Evolutionary conservation across 2,113 vertebrate species (phyloP).

Genomic region (Thymallus thymallus): DNA sequence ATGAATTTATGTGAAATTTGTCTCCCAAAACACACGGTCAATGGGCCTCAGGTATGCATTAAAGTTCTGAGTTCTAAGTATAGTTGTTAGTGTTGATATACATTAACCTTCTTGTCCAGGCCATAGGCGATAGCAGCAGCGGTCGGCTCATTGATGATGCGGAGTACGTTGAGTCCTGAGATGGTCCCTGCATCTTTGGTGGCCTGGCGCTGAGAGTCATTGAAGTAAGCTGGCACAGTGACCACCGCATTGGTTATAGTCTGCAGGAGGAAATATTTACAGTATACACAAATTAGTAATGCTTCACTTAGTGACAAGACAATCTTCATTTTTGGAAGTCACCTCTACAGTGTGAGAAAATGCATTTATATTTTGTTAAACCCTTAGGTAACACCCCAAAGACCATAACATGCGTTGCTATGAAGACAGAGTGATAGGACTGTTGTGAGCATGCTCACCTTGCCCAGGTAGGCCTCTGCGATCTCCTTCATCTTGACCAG

Average conservation of each 20-base stretch:
- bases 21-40: too few species aligned
- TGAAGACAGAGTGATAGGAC: not conserved
- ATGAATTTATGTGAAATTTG: too few species aligned
- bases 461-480: slow-evolving; percentile 75
- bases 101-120: slow-evolving; percentile 73
- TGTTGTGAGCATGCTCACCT: slow-evolving; percentile 51
- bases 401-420: not conserved
- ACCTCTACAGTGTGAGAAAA: not conserved
- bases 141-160: slow-evolving; percentile 77
- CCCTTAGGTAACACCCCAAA: not conserved
- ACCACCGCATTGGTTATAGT: slow-evolving; percentile 68
- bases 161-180: slow-evolving; percentile 74
- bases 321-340: not conserved
- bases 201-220: slow-evolving; percentile 76
- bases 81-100: too few species aligned
- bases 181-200: slow-evolving; percentile 78
- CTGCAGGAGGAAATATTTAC: slow-evolving; percentile 34
- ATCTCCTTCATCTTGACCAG: slow-evolving; percentile 77
- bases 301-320: not conserved
- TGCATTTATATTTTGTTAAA: not conserved
- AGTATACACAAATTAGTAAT: not conserved
- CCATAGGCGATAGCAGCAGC: slow-evolving; percentile 78
- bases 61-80: not conserved
- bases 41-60: not conserved
- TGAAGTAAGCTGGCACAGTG: slow-evolving; percentile 77